Evolutionary conservation across 1,140 invertebrate species (phyloP).

Genomic region (Orussus abietinus): DNA sequence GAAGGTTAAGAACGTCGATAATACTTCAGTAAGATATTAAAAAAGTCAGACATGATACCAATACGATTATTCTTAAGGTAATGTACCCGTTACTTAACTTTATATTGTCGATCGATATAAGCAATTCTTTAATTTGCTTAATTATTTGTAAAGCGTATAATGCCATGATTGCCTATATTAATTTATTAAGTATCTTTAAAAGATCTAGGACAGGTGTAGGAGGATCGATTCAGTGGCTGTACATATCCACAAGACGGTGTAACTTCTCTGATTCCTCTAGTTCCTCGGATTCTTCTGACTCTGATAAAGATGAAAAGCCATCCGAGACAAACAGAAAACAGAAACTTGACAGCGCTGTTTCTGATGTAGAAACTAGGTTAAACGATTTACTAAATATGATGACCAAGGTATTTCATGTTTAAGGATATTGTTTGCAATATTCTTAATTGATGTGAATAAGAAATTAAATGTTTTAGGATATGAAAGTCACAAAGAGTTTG

Average conservation of each 20-base stretch:
- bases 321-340: constrained; percentile 12
- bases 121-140: constrained; percentile 3
- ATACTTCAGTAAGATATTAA: too few species aligned
- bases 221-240: constrained; percentile 17
- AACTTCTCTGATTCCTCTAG: constrained; percentile 22
- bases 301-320: constrained; percentile 20
- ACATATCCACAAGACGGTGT: constrained; percentile 20
- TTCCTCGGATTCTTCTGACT: constrained; percentile 35
- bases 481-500: constrained; percentile 9
- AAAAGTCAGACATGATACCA: too few species aligned
- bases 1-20: too few species aligned
- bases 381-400: constrained; percentile 21
- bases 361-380: constrained; percentile 16
- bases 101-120: constrained; percentile 3
- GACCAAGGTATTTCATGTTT: constrained; percentile 13
- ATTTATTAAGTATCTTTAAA: not conserved
- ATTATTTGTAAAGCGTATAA: constrained; percentile 5
- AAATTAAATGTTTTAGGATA: not conserved
- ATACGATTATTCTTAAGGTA: constrained; percentile 24
- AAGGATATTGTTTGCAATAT: constrained; percentile 7
- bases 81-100: constrained; percentile 1
- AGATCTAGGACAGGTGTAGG: constrained; percentile 6
- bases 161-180: constrained; percentile 4
- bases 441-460: not conserved
- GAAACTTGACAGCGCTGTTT: constrained; percentile 3